Evolutionary conservation across 2,888 invertebrate species (phyloP).

Genomic region (Andrena chrysosceles): DNA sequence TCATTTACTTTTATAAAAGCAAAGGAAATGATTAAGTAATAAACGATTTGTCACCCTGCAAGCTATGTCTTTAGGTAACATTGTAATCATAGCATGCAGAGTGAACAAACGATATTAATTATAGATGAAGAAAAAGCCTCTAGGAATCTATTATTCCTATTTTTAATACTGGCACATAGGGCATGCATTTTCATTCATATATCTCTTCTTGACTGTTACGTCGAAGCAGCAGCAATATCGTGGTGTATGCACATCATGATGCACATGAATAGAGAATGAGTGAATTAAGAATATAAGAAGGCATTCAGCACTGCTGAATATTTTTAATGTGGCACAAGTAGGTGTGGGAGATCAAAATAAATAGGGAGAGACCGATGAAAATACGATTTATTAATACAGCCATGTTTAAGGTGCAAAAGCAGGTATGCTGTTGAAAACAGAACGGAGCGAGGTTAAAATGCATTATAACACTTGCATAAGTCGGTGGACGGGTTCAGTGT

Average conservation of each 20-base stretch:
- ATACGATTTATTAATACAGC: constrained; percentile 56
- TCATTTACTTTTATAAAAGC: neutral
- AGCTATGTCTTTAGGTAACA: neutral
- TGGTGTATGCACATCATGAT: neutral
- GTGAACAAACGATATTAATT: constrained; percentile 11
- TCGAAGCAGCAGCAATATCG: neutral
- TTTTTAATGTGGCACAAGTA: constrained; percentile 17
- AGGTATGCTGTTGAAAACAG: constrained; percentile 48
- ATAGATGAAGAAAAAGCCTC: constrained; percentile 13
- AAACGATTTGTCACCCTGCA: neutral
- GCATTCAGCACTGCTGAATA: constrained; percentile 9
- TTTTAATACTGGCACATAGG: constrained; percentile 1
- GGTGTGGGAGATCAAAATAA: constrained; percentile 46
- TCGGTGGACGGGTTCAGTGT: constrained; percentile 18
- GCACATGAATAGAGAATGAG: constrained; percentile 24
- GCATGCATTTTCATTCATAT: constrained; percentile 39
- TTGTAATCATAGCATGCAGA: constrained; percentile 25
- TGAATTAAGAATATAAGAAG: constrained; percentile 21
- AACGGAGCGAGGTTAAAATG: constrained; percentile 57
- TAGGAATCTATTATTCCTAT: neutral
- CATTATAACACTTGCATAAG: constrained; percentile 52
- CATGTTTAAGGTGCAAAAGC: constrained; percentile 36
- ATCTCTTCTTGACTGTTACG: constrained; percentile 8
- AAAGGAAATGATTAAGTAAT: constrained; percentile 1
- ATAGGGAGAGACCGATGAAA: constrained; percentile 44